Conservation (phyloP, 1,140 invertebrate species). For the Frieseomelitta varia region DNA sequence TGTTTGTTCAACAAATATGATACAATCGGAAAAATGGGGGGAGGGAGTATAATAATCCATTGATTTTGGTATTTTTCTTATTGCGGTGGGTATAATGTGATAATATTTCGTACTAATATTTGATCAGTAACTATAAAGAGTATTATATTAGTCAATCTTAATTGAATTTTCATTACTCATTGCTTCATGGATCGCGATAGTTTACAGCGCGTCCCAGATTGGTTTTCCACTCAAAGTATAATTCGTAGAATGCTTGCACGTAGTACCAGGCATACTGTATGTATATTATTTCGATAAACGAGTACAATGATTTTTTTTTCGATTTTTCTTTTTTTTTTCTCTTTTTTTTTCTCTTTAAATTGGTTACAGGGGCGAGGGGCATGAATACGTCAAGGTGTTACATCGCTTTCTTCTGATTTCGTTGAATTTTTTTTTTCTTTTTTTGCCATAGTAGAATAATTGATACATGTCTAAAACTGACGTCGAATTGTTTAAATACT, state of each 20-base stretch:
- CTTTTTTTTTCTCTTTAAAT: conserved; percentile 21
- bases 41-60: conserved; percentile 53
- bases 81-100: conserved; percentile 74
- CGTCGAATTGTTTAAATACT: conserved; percentile 57
- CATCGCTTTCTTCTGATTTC: conserved; percentile 36
- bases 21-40: conserved; percentile 60
- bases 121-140: conserved; percentile 62
- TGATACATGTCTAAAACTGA: conserved; percentile 40
- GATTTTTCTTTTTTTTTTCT: not conserved
- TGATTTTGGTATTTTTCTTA: conserved; percentile 78
- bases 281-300: conserved; percentile 47
- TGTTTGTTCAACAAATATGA: conserved; percentile 47
- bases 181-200: not conserved
- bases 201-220: not conserved
- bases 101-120: conserved; percentile 62
- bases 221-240: conserved; percentile 39
- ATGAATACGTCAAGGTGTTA: conserved; percentile 60
- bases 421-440: conserved; percentile 6
- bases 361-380: conserved; percentile 46
- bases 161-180: conserved; percentile 47
- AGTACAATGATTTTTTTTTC: conserved; percentile 45
- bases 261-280: conserved; percentile 39
- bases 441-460: conserved; percentile 42
- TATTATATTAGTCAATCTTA: conserved; percentile 64
- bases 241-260: conserved; percentile 42